Evolutionary conservation across 2,797 vertebrate genomes (phyloP).

Genomic region (Cetoscarus ocellatus): DNA sequence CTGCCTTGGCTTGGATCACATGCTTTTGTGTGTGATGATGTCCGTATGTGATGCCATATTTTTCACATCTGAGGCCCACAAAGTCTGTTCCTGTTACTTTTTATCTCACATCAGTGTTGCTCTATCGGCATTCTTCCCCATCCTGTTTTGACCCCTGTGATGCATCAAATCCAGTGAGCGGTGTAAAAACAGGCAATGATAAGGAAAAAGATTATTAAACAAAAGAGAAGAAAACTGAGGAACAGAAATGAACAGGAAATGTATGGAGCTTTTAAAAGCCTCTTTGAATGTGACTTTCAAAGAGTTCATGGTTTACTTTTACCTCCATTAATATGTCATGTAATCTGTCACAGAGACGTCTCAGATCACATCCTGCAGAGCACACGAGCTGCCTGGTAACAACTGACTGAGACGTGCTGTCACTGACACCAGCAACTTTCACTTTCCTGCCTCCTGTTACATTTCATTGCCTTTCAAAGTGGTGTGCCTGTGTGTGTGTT

Average conservation of each 20-base stretch:
- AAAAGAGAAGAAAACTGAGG: not conserved
- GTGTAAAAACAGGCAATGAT: not conserved
- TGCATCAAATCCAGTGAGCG: constrained; percentile 1
- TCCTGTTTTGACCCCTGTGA: constrained; percentile 26
- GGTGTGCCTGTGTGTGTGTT: constrained; percentile 27
- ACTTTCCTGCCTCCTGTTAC: constrained; percentile 74
- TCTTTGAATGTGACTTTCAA: constrained; percentile 7
- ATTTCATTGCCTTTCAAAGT: constrained; percentile 43
- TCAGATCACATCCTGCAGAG: constrained; percentile 47
- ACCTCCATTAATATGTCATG: constrained; percentile 66
- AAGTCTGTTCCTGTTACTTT: constrained; percentile 12
- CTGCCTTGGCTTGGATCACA: constrained; percentile 17
- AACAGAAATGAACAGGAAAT: not conserved
- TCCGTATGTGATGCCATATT: not conserved
- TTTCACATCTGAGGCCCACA: constrained; percentile 5
- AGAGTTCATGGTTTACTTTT: constrained; percentile 6
- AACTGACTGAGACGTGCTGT: constrained; percentile 61
- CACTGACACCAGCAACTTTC: constrained; percentile 70
- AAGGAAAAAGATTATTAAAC: not conserved
- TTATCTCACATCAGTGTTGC: constrained; percentile 44
- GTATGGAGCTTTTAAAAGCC: not conserved
- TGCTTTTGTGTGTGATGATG: constrained; percentile 8
- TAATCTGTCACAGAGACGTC: constrained; percentile 45
- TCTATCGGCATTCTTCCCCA: constrained; percentile 47
- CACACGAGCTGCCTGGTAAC: constrained; percentile 49